A percentile compares a stretch with the other conserved stretches of the same genome.
Evolutionary conservation across 2,888 invertebrate species (phyloP).

Genomic region (Eilema sororculum): DNA sequence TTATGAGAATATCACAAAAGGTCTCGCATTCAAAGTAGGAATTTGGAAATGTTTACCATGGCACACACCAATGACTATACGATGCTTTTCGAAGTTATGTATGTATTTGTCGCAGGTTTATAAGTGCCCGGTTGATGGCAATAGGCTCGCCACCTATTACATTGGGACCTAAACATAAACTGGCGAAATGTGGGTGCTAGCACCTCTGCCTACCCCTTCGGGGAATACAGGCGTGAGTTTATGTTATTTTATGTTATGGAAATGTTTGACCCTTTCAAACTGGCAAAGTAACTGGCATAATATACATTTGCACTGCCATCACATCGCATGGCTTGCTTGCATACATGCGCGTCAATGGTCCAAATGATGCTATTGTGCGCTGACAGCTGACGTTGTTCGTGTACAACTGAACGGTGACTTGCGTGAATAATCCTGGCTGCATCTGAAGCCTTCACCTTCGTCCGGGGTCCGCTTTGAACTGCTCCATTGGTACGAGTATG

Average conservation of each 20-base stretch:
- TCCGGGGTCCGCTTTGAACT: no score
- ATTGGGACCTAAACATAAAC: no score
- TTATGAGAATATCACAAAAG: not conserved
- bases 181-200: no score
- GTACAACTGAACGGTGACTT: conserved; percentile 50
- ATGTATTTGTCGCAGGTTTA: no score
- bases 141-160: no score
- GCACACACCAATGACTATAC: no score
- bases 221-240: no score
- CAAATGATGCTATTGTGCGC: conserved; percentile 56
- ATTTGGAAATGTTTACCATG: conserved; percentile 27
- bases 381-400: conserved; percentile 21
- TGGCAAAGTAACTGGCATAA: conserved; percentile 8
- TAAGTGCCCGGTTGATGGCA: no score
- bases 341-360: conserved; percentile 39
- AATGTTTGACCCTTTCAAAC: conserved; percentile 22
- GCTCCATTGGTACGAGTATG: not conserved
- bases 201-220: no score
- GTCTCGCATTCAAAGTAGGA: conserved; percentile 3
- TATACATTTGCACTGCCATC: conserved; percentile 35
- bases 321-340: conserved; percentile 23
- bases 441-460: no score
- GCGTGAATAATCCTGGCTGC: conserved; percentile 46
- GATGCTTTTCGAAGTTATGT: no score
- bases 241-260: no score